Evolutionary conservation across 1,140 invertebrate genomes (phyloP).

Genomic region (Drosophila athabasca): DNA sequence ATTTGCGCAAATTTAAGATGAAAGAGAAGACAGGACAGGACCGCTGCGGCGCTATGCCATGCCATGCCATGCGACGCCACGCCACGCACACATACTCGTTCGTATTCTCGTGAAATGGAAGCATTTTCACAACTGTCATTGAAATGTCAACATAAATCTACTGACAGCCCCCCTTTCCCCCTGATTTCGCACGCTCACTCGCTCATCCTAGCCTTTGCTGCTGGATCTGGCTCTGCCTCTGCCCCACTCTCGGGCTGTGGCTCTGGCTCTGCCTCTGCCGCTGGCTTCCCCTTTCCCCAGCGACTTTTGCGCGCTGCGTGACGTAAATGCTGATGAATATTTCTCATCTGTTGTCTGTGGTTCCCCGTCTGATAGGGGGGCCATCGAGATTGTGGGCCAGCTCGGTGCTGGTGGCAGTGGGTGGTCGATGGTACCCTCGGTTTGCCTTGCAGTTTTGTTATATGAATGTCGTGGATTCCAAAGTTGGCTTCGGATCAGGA

Average conservation of each 20-base stretch:
- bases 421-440: constrained; percentile 8
- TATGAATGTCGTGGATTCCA: constrained; percentile 45
- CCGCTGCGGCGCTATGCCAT: constrained; percentile 3
- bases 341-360: constrained; percentile 64
- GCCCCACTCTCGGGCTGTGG: neutral
- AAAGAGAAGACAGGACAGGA: constrained; percentile 23
- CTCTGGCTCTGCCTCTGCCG: neutral
- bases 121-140: constrained; percentile 80
- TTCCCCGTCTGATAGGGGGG: constrained; percentile 17
- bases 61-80: constrained; percentile 20
- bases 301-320: constrained; percentile 74
- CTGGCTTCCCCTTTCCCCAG: constrained; percentile 15
- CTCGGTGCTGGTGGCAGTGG: constrained; percentile 14
- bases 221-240: neutral
- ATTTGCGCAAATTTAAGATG: constrained; percentile 67
- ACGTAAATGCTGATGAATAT: constrained; percentile 81
- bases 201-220: constrained; percentile 8
- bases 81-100: constrained; percentile 10
- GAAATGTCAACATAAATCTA: constrained; percentile 81
- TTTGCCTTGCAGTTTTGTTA: constrained; percentile 59
- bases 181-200: neutral
- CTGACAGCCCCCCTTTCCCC: constrained; percentile 41
- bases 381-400: neutral
- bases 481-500: constrained; percentile 18
- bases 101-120: constrained; percentile 46